Evolutionary conservation across 2,888 invertebrate genomes (phyloP), one percentile per base, ranked within the genome.

Genomic region (Drosophila lacicola): DNA sequence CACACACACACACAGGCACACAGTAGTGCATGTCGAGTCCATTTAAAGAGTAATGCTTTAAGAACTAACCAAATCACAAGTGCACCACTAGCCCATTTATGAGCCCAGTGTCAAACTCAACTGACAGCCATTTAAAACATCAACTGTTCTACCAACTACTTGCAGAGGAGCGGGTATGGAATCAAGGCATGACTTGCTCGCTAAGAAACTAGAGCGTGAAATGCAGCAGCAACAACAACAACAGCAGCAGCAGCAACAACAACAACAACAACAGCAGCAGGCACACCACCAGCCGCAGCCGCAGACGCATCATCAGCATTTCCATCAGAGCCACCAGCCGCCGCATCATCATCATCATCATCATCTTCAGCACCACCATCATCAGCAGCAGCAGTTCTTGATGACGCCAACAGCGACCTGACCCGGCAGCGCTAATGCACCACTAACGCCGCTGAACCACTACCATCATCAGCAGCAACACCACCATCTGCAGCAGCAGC

Each of bases 91-190:
- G 39, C 25, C 33, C 42, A 44, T n/a, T 11, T 17, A 41, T 17
- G 34, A 19, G 8, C 17, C 21, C 13, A 41, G 25, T 14, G 39
- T 42, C 37, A 49, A 36, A 54, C 41, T 60, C 13, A 42, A 10
- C 29, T 51, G 47, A 34, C 42, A 39, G 44, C 9, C 51, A 53
- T 29, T 53, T 37, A 45, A 51, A 39, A 17, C 17, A 29, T n/a
- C 49, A 50, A 65, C 17, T 57, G 68, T 57, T 69, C 29, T 58
- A 19, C 37, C 17, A 45, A 67, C 58, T 78, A 67, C 39, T 87
- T 82, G 60, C 90, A 93, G 93, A 90, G 93, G 92, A 92, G 92
- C 93, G 91, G 92, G 92, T 90, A 91, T 93, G 92, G 93, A 93
- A 90, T 91, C 92, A 92, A 91, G 92, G 91, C 92, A 92, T 91